Percentiles rank a stretch among this genome's conserved stretches.
phyloP scores from a whole-genome alignment of 1,140 invertebrate species.

The Latrodectus geometricus region DNA sequence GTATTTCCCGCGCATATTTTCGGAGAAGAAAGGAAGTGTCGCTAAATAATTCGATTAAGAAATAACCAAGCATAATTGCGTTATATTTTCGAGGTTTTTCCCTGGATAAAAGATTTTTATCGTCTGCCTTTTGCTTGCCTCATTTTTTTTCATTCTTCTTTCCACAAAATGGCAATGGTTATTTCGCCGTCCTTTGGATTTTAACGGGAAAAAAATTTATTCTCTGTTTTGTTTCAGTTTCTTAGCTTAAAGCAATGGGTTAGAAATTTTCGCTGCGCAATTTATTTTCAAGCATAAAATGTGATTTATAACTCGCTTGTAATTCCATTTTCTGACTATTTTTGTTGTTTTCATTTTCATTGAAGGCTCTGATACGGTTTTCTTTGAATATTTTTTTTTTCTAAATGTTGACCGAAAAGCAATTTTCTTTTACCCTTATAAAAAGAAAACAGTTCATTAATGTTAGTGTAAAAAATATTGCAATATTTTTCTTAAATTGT shows the following conservation, averaged over 20 bases:
- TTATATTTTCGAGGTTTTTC: constrained; percentile 35
- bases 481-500: background rate
- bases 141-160: background rate
- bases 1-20: constrained; percentile 14
- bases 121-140: constrained; percentile 14
- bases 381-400: constrained; percentile 15
- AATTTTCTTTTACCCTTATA: constrained; percentile 37
- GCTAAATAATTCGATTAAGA: constrained; percentile 48
- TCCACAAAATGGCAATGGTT: constrained; percentile 47
- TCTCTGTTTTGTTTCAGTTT: constrained; percentile 35
- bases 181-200: constrained; percentile 42
- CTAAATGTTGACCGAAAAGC: constrained; percentile 33
- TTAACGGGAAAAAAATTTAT: constrained; percentile 35
- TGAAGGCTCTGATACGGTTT: background rate
- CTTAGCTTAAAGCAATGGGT: constrained; percentile 46
- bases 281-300: constrained; percentile 56
- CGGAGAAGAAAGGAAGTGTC: background rate
- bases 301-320: constrained; percentile 51
- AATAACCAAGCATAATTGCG: constrained; percentile 53
- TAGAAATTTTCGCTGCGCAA: constrained; percentile 57
- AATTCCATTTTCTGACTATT: constrained; percentile 30
- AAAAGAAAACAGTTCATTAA: constrained; percentile 36
- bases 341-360: constrained; percentile 15
- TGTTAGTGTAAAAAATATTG: constrained; percentile 21
- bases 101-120: constrained; percentile 51